Base-by-base conservation (phyloP, 2,888 invertebrate species). In the Gastrophysa polygoni region DNA sequence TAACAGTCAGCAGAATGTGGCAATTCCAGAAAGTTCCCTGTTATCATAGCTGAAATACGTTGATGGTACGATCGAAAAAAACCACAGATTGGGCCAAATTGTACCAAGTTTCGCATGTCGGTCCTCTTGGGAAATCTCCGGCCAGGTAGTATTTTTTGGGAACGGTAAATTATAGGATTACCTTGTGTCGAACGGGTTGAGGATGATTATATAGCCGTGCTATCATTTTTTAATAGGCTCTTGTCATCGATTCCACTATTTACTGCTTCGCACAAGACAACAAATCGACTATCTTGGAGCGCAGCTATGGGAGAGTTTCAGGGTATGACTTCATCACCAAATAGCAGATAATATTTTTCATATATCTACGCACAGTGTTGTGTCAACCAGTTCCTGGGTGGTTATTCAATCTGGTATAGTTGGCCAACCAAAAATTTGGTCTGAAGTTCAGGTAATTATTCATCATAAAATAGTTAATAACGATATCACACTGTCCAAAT, bases 241-340 rank as follows among this genome's bases (percentile, higher is more conserved):
- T 59, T 52, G 59, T 59, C 59, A 59, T 51, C 59, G 51, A 59
- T 59, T 51, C 46, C n/a, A 16, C 20, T 44, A 54, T 54, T 54
- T 54, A 54, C 18, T 43, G 54, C 34, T 28, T 54, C 21, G 38
- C 43, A 38, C 43, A 43, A 43, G 14, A n/a, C 38, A 14, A 14
- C 11, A 38, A 38, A 24, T 24, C 7, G 24, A 24, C 24, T 7
- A 24, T 3, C 7, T 24, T 5, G 4, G 24, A 24, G 24, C 24
- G 24, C 7, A 24, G 4, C 24, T 7, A 5, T 7, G 24, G 7
- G 7, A 7, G 24, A 24, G 7, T 24, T 24, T 24, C 24, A 24
- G 24, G 24, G 24, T 24, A 3, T 24, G n/a, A n/a, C n/a, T n/a
- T n/a, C n/a, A n/a, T n/a, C n/a, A n/a, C n/a, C n/a, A n/a, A n/a